phyloP scores from a whole-genome alignment of 1,140 invertebrate genomes.

The Pollicipes pollicipes region DNA sequence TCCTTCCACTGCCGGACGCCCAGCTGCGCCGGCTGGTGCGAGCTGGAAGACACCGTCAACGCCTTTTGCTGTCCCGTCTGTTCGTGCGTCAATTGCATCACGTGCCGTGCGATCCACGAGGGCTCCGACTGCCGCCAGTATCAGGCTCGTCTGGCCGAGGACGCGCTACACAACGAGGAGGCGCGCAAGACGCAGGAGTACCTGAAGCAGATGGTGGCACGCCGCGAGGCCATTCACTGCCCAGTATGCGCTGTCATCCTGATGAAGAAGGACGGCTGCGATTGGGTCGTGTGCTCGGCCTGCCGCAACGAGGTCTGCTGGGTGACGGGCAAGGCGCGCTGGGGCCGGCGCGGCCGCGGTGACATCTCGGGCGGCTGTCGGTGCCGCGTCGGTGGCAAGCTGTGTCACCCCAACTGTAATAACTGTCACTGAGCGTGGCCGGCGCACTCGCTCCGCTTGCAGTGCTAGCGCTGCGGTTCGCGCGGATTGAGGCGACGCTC shows the following conservation, averaged over 20 bases:
- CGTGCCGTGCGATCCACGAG: constrained; percentile 41
- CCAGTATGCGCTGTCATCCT: constrained; percentile 65
- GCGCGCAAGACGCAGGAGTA: constrained; percentile 23
- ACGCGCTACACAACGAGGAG: neutral
- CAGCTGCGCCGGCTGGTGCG: constrained; percentile 75
- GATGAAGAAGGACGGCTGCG: constrained; percentile 87
- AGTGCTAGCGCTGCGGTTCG: too few species aligned
- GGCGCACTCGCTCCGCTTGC: too few species aligned
- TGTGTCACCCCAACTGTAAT: constrained; percentile 71
- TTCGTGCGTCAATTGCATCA: constrained; percentile 59
- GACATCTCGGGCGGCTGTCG: constrained; percentile 65
- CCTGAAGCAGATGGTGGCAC: constrained; percentile 49
- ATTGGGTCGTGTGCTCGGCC: constrained; percentile 80
- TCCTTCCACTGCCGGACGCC: constrained; percentile 84
- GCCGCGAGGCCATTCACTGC: constrained; percentile 69
- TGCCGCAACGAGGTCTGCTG: constrained; percentile 91
- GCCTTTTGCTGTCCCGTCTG: constrained; percentile 73
- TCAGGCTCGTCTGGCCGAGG: constrained; percentile 13
- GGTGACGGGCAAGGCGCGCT: constrained; percentile 70
- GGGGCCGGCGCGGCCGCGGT: constrained; percentile 69
- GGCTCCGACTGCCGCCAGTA: neutral
- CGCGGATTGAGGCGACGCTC: too few species aligned
- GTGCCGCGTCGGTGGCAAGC: constrained; percentile 61
- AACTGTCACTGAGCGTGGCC: constrained; percentile 54
- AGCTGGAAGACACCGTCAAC: constrained; percentile 74